These are phyloP conservation scores for Ypsolopha scabrella DNA, from an alignment of 2,888 invertebrate genomes.

Conservation along the genomic window DNA sequence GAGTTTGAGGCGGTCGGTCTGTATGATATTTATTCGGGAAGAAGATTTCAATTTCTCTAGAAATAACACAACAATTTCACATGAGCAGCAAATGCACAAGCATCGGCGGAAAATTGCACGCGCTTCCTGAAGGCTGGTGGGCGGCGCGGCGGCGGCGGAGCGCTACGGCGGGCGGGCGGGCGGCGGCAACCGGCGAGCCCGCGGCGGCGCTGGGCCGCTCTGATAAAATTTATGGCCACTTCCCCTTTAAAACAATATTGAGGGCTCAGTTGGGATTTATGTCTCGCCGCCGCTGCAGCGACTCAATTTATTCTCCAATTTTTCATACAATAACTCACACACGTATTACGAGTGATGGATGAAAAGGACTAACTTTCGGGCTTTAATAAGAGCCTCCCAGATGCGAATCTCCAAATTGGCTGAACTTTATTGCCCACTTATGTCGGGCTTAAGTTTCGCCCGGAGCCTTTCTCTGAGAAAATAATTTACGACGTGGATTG, in stretches of 20 bases:
- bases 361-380: conserved; percentile 72
- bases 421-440: conserved; percentile 71
- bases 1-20: conserved; percentile 2
- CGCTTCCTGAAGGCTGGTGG: conserved; percentile 20
- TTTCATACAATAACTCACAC: conserved; percentile 72
- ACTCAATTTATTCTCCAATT: conserved; percentile 72
- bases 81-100: conserved; percentile 48
- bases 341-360: conserved; percentile 71
- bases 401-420: conserved; percentile 71
- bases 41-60: conserved; percentile 37
- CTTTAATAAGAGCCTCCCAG: conserved; percentile 70
- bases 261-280: conserved; percentile 72
- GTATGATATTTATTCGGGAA: conserved; percentile 21
- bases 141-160: conserved; percentile 21
- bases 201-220: conserved; percentile 51
- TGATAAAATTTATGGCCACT: conserved; percentile 72
- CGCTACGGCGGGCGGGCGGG: conserved; percentile 16
- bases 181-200: conserved; percentile 17
- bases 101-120: conserved; percentile 59
- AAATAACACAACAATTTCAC: conserved; percentile 47
- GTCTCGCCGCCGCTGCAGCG: conserved; percentile 70
- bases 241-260: conserved; percentile 73
- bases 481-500: conserved; percentile 67
- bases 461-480: conserved; percentile 63
- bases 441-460: conserved; percentile 70